Percentiles rank a stretch among this genome's conserved stretches.
phyloP scores from a whole-genome alignment of 2,113 vertebrate species.

The Scomber japonicus region DNA sequence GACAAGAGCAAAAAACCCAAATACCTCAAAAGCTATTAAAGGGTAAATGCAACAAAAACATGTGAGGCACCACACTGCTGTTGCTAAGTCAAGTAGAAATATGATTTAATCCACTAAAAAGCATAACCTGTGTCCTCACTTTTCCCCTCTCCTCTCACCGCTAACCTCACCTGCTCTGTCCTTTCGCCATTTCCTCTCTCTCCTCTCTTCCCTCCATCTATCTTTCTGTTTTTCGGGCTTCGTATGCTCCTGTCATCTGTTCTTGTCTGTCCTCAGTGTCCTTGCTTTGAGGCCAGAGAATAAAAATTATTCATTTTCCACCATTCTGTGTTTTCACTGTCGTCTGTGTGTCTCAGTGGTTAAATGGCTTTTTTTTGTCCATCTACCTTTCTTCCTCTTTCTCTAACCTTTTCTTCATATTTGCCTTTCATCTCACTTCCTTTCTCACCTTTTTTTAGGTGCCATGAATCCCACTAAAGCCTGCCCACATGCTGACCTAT shows the following conservation, averaged over 20 bases:
- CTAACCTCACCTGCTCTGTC: neutral
- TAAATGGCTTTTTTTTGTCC: constrained; percentile 25
- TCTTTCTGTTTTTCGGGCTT: constrained; percentile 42
- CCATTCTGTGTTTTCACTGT: constrained; percentile 38
- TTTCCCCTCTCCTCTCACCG: constrained; percentile 7
- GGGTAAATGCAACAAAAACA: neutral
- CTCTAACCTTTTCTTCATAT: neutral
- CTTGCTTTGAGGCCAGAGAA: constrained; percentile 68
- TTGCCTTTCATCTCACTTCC: constrained; percentile 13
- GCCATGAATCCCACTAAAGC: neutral
- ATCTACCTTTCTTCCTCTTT: constrained; percentile 3
- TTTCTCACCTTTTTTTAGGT: neutral
- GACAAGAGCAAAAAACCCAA: neutral
- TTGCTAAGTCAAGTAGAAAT: neutral
- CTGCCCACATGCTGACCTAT: constrained; percentile 17
- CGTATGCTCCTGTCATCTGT: constrained; percentile 34
- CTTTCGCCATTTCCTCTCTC: constrained; percentile 25
- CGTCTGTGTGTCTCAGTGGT: constrained; percentile 16
- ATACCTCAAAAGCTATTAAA: neutral
- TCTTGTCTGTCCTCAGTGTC: constrained; percentile 61
- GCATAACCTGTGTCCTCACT: neutral
- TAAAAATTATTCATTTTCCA: constrained; percentile 56
- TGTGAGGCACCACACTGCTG: neutral
- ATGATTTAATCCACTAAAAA: constrained; percentile 2
- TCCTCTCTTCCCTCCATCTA: constrained; percentile 12